Evolutionary conservation across 2,797 vertebrate species (phyloP).

Genomic region (Phrynocephalus guinanensis): DNA sequence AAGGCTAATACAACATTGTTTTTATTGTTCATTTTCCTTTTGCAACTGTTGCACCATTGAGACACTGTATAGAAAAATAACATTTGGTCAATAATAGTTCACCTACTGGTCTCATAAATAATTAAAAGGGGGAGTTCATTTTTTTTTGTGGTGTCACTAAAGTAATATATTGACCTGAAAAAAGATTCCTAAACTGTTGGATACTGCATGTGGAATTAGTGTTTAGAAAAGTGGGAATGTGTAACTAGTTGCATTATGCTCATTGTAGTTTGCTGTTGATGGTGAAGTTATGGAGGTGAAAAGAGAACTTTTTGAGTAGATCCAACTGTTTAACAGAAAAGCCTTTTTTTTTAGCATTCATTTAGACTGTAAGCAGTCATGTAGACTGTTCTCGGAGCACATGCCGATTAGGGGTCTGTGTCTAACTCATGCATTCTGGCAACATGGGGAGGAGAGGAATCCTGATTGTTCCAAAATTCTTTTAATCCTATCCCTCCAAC

Average conservation of each 20-base stretch:
- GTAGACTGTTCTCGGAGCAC: fast-evolving
- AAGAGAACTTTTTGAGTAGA: background rate
- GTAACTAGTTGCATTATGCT: slow-evolving; percentile 26
- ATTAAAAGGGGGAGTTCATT: background rate
- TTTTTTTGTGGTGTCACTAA: background rate
- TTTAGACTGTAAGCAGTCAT: background rate
- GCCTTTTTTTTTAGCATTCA: slow-evolving; percentile 15
- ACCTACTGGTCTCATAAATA: slow-evolving; percentile 14
- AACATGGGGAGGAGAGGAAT: background rate
- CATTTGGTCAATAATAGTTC: background rate
- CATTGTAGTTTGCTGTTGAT: background rate
- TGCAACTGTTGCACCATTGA: slow-evolving; percentile 38
- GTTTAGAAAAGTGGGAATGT: background rate
- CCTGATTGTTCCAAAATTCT: slow-evolving; percentile 7
- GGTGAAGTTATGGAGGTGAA: slow-evolving; percentile 13
- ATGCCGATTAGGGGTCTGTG: background rate
- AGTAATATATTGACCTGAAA: background rate
- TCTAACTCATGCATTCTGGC: background rate
- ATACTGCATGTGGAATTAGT: background rate
- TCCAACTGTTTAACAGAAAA: background rate
- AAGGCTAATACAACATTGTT: slow-evolving; percentile 61
- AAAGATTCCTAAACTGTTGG: background rate
- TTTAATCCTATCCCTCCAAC: background rate
- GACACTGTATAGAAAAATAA: slow-evolving; percentile 16
- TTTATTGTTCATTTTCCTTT: slow-evolving; percentile 53